phyloP scores from a whole-genome alignment of 2,113 vertebrate species.

The Dermatemys mawii region DNA sequence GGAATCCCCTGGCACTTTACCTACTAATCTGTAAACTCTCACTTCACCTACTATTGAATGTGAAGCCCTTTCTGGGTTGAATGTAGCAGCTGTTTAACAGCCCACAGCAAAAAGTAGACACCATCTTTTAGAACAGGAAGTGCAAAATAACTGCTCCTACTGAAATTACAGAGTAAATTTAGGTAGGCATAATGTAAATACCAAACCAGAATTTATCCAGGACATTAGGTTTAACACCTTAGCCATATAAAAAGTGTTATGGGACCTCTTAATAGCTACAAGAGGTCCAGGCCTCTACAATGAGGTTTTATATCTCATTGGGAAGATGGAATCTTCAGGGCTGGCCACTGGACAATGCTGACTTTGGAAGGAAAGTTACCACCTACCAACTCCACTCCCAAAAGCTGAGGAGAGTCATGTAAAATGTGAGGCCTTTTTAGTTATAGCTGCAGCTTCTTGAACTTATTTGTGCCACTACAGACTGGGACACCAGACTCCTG shows the following conservation, averaged over 20 bases:
- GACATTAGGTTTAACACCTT: not conserved
- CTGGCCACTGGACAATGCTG: not conserved
- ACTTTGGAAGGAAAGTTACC: no score
- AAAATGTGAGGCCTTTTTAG: no score
- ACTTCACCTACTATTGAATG: not conserved
- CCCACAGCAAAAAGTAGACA: not conserved
- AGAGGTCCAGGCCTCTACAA: no score
- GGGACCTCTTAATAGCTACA: not conserved
- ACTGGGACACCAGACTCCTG: no score
- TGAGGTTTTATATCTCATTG: no score
- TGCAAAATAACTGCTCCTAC: not conserved
- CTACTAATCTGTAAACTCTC: not conserved
- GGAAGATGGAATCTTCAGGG: not conserved
- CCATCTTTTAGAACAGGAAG: not conserved
- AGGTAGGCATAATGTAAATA: not conserved
- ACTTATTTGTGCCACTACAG: no score
- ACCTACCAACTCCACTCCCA: no score
- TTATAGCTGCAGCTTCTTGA: no score
- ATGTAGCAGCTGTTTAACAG: not conserved
- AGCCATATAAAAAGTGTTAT: no score
- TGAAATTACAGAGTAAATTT: not conserved
- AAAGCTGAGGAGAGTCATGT: no score
- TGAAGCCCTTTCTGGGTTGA: not conserved
- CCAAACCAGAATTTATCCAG: not conserved
- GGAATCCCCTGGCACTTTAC: not conserved